Evolutionary conservation across 1,140 invertebrate species (phyloP), one percentile per base, ranked within the genome.

Genomic region (Sitobion miscanthi): DNA sequence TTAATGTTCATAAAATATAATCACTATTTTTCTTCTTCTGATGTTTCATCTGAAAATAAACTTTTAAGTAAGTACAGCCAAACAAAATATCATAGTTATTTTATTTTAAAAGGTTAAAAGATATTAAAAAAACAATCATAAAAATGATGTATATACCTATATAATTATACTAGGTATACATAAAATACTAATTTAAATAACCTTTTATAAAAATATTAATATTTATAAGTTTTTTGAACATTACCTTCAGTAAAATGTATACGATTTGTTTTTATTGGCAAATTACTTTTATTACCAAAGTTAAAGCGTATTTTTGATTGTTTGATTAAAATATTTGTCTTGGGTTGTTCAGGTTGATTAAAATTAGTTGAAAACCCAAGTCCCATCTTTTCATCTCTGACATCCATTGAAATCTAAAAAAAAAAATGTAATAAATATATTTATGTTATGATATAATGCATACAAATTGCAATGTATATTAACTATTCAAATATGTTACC

Each of bases 191-290:
- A 88, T 23, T n/a, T 25, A 47, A 89, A 89, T 54, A 89, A 54
- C 52, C 21, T 7, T 54, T 54, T 21, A 54, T 54, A 54, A 54
- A 8, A 90, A 45, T 38, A 30, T 77, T 17, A 17, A 69, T 45
- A 88, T 49, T 88, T 35, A 88, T 1, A 47, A 47, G 1, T 25
- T 30, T 35, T 21, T 49, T 35, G 2, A 82, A 49, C 5, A 54
- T 86, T 93, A 93, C 91, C 91, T 93, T 93, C 77, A 85, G 47
- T 25, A 93, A 93, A 93, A 93, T 93, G 35, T 11, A 93, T 86
- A 85, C 82, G 77, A 54, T 93, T 93, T 2, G 91, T 93, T 93
- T 93, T 93, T 86, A 93, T 93, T 54, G 91, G 91, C 82, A 93
- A 45, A 57, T 86, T 93, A 42, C 49, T 93, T 86, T 86, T 93